Percentiles rank a stretch among this genome's conserved stretches.
Evolutionary conservation across 2,113 vertebrate species (phyloP).

Genomic region (Rissa tridactyla): DNA sequence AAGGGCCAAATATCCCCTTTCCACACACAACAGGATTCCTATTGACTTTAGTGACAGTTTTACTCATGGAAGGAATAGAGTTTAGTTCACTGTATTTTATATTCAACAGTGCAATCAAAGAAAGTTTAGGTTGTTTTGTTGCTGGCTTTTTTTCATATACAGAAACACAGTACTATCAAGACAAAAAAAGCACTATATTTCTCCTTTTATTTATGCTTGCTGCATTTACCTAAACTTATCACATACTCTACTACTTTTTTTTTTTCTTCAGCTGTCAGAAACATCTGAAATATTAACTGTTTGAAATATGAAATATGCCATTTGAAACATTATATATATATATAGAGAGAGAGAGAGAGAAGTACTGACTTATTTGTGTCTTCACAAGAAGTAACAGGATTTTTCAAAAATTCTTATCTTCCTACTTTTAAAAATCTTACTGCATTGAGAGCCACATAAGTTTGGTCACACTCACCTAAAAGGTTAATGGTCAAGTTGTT

Average conservation of each 20-base stretch:
- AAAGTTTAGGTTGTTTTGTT: background rate
- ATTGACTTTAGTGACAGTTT: background rate
- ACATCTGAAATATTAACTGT: background rate
- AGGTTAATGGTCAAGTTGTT: background rate
- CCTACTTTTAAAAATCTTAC: background rate
- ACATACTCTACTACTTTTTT: background rate
- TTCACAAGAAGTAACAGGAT: background rate
- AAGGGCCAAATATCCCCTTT: background rate
- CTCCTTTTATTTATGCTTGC: background rate
- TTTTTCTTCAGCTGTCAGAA: background rate
- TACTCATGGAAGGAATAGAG: background rate
- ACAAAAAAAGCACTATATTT: background rate
- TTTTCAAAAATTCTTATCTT: background rate
- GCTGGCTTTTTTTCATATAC: background rate
- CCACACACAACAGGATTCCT: background rate
- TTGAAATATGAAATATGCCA: background rate
- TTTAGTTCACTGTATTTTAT: background rate
- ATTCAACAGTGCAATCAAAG: background rate
- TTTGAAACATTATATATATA: background rate
- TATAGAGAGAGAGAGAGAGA: fast-evolving
- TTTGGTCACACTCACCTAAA: background rate
- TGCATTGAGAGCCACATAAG: background rate
- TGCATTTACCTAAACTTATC: background rate
- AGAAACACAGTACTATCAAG: background rate
- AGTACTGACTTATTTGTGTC: background rate